phyloP scores from a whole-genome alignment of 2,888 invertebrate species.

The Elaeidobius kamerunicus region DNA sequence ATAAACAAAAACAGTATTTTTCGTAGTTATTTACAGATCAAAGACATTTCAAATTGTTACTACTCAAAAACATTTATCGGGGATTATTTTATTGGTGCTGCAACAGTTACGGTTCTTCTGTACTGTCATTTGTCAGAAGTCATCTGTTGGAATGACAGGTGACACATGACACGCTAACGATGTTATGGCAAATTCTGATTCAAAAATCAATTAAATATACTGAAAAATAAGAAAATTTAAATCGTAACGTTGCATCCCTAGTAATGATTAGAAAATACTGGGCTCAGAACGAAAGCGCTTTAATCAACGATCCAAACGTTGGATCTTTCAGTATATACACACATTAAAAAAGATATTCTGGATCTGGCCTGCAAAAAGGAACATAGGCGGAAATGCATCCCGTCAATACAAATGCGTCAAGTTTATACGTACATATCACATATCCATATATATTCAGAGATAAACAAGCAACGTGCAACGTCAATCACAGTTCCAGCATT shows the following conservation, averaged over 20 bases:
- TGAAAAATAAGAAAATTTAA: too few species aligned
- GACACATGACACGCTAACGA: too few species aligned
- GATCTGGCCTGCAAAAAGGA: conserved; percentile 34
- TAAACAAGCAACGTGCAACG: conserved; percentile 11
- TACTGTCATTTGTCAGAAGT: too few species aligned
- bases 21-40: conserved; percentile 15
- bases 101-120: too few species aligned
- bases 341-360: conserved; percentile 13
- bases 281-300: conserved; percentile 1
- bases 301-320: neutral
- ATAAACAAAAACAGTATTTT: conserved; percentile 29
- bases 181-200: too few species aligned
- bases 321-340: conserved; percentile 11
- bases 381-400: conserved; percentile 44
- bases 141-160: too few species aligned
- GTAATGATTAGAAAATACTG: conserved; percentile 4
- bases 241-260: neutral
- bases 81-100: conserved; percentile 2
- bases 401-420: conserved; percentile 48
- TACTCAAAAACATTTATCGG: conserved; percentile 11
- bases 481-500: conserved; percentile 14
- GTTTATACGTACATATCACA: conserved; percentile 49
- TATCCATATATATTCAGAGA: conserved; percentile 38
- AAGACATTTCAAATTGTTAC: conserved; percentile 5
- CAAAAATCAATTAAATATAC: too few species aligned